These are phyloP conservation scores for Drosophila equinoxialis DNA, from an alignment of 1,140 invertebrate species.

Conservation along the genomic window DNA sequence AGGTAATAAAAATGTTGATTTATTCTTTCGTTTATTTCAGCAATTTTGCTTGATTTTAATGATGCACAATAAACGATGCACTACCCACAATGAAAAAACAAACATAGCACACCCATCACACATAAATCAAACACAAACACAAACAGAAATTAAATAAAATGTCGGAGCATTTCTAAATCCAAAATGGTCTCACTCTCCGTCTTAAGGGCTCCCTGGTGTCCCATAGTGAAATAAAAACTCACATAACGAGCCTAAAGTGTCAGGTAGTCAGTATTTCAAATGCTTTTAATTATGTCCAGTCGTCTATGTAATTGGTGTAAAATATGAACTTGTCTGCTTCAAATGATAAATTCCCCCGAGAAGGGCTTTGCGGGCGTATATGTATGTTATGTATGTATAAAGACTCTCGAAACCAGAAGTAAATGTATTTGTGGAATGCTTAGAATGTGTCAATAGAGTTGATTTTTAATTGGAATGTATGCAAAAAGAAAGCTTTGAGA, in stretches of 20 bases:
- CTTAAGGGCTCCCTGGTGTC: slow-evolving; percentile 42
- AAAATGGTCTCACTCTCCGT: slow-evolving; percentile 24
- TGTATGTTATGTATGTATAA: slow-evolving; percentile 16
- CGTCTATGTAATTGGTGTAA: slow-evolving; percentile 52
- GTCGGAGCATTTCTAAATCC: slow-evolving; percentile 32
- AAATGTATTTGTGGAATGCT: slow-evolving; percentile 1
- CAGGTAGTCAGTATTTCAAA: slow-evolving; percentile 31
- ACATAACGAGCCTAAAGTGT: slow-evolving; percentile 30
- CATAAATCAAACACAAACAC: slow-evolving; percentile 17
- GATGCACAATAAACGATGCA: slow-evolving; percentile 26
- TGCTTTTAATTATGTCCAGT: slow-evolving; percentile 39
- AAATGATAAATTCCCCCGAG: slow-evolving; percentile 32
- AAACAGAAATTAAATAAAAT: slow-evolving; percentile 39
- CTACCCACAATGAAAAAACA: slow-evolving; percentile 2
- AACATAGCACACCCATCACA: background rate
- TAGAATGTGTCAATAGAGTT: background rate
- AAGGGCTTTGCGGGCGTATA: slow-evolving; percentile 15
- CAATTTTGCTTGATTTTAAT: slow-evolving; percentile 55
- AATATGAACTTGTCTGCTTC: slow-evolving; percentile 29
- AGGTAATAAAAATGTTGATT: slow-evolving; percentile 75
- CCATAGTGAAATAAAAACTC: slow-evolving; percentile 23
- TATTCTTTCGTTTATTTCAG: slow-evolving; percentile 45
- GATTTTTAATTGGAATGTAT: slow-evolving; percentile 16
- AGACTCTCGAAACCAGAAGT: background rate
- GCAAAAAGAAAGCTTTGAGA: background rate